These are phyloP conservation scores for Heliconius melpomene DNA, from an alignment of 1,140 invertebrate species.

Conservation along the genomic window DNA sequence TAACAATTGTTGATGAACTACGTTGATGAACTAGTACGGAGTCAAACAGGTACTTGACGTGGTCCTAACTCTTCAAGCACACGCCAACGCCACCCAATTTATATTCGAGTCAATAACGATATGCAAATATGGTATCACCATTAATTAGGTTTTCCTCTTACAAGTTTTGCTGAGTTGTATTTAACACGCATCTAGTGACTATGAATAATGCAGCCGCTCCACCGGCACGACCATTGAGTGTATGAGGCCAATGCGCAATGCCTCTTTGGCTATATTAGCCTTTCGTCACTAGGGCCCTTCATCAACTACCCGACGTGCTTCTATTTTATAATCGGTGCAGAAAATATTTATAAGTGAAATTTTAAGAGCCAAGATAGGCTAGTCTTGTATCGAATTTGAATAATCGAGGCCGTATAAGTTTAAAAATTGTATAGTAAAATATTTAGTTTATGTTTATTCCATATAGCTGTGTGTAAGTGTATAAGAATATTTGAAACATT, in stretches of 20 bases:
- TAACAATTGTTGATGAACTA: too few species aligned
- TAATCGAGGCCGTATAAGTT: background rate
- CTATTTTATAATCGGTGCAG: conserved; percentile 41
- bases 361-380: conserved; percentile 11
- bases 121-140: conserved; percentile 15
- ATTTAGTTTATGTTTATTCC: background rate
- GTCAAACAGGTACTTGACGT: too few species aligned
- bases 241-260: conserved; percentile 48
- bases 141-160: conserved; percentile 28
- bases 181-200: conserved; percentile 40
- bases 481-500: too few species aligned
- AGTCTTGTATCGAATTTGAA: conserved; percentile 16
- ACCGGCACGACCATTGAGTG: conserved; percentile 46
- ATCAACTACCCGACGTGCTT: conserved; percentile 41
- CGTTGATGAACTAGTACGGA: too few species aligned
- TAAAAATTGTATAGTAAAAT: background rate
- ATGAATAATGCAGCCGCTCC: conserved; percentile 49
- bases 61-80: too few species aligned
- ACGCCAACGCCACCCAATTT: background rate
- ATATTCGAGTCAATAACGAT: conserved; percentile 19
- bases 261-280: conserved; percentile 48
- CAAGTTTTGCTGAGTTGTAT: conserved; percentile 44
- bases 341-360: conserved; percentile 37
- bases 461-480: too few species aligned
- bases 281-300: conserved; percentile 43